phyloP scores from a whole-genome alignment of 2,797 vertebrate species.

The Nannoperca australis region DNA sequence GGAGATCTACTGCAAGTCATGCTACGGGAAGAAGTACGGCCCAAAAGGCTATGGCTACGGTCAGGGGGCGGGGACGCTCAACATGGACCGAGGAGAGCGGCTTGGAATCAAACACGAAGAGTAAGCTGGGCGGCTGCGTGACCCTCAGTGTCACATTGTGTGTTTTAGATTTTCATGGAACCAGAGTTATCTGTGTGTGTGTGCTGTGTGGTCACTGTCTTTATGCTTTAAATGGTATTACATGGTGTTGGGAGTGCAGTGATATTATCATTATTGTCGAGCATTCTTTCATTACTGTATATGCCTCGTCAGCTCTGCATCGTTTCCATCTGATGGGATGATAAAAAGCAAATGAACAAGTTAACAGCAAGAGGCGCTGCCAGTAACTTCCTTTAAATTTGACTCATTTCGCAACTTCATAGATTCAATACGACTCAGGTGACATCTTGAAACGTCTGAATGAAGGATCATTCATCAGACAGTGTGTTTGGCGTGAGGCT shows the following conservation, averaged over 20 bases:
- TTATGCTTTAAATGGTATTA: no score
- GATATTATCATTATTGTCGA: background rate
- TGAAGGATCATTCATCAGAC: slow-evolving; percentile 1
- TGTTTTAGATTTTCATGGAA: no score
- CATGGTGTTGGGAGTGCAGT: no score
- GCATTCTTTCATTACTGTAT: background rate
- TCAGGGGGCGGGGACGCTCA: slow-evolving; percentile 94
- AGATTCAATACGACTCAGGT: background rate
- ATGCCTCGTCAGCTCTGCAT: background rate
- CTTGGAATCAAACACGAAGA: slow-evolving; percentile 94
- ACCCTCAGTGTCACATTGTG: background rate
- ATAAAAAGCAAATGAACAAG: background rate
- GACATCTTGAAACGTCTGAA: background rate
- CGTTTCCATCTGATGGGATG: background rate
- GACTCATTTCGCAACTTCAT: background rate
- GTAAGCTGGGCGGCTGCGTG: slow-evolving; percentile 77
- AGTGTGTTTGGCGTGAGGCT: background rate
- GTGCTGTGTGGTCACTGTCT: background rate
- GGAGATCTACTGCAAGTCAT: slow-evolving; percentile 97
- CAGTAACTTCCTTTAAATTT: background rate
- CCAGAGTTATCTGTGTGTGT: background rate
- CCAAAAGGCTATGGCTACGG: slow-evolving; percentile 97
- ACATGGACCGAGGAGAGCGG: slow-evolving; percentile 95
- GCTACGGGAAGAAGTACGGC: slow-evolving; percentile 97
- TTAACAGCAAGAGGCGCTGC: background rate